Conservation (phyloP, 2,797 vertebrate genomes). For the Furcifer pardalis region DNA sequence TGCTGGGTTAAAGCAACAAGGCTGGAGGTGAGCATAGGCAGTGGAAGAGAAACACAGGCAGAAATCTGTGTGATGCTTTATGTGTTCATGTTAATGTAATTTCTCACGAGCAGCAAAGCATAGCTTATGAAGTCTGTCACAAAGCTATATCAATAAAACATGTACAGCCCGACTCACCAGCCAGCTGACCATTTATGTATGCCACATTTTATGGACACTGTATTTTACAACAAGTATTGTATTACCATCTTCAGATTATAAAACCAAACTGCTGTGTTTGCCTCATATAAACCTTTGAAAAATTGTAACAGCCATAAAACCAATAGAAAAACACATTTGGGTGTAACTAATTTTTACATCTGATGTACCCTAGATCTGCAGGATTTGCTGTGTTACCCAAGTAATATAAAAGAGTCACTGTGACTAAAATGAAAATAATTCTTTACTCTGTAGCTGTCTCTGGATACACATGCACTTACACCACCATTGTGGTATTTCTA, state of each 20-base stretch:
- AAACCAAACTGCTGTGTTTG: constrained; percentile 28
- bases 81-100: neutral
- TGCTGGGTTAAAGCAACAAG: neutral
- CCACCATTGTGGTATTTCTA: constrained; percentile 5
- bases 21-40: too few species aligned
- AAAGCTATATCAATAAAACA: neutral
- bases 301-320: neutral
- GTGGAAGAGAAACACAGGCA: neutral
- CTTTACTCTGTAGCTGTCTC: neutral
- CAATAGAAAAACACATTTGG: neutral
- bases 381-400: constrained; percentile 1
- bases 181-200: neutral
- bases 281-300: neutral
- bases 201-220: neutral
- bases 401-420: neutral
- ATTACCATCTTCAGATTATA: constrained; percentile 12
- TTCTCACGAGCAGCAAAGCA: constrained; percentile 23
- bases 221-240: constrained; percentile 1
- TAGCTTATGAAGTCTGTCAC: neutral
- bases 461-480: neutral
- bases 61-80: neutral
- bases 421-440: neutral
- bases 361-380: neutral
- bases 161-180: neutral
- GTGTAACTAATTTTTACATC: constrained; percentile 23